Percentiles rank a stretch among this genome's conserved stretches.
Conservation (phyloP, 2,113 vertebrate species). For the Arenaria interpres region DNA sequence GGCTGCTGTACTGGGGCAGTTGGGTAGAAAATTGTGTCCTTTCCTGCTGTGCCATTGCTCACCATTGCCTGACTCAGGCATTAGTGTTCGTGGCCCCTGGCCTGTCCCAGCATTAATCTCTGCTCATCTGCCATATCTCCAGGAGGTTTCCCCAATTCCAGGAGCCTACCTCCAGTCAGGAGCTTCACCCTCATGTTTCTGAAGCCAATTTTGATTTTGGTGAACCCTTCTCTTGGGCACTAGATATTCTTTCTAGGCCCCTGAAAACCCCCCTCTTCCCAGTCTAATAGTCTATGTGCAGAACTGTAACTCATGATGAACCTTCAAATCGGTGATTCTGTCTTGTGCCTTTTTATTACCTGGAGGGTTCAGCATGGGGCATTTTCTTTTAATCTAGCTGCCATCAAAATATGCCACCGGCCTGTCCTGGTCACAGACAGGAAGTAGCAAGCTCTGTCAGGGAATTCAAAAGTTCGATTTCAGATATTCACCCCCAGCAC, state of each 20-base stretch:
- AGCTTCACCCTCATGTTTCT: neutral
- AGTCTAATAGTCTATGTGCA: neutral
- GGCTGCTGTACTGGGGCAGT: fast-evolving
- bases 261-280: neutral
- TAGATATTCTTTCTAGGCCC: neutral
- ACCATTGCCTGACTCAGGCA: fast-evolving
- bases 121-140: neutral
- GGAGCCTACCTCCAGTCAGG: neutral
- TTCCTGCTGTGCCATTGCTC: fast-evolving
- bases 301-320: neutral
- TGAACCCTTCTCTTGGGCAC: neutral
- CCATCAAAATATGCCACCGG: neutral
- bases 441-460: neutral
- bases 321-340: neutral
- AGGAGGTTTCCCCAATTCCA: neutral
- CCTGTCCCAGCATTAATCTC: fast-evolving
- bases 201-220: neutral
- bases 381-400: neutral
- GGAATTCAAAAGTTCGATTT: neutral
- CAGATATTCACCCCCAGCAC: fast-evolving
- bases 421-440: neutral
- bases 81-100: neutral
- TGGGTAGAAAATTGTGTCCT: fast-evolving
- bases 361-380: neutral
- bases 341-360: neutral